Evolutionary conservation across 1,140 invertebrate genomes (phyloP).

Genomic region (Drosophila oshimai): DNA sequence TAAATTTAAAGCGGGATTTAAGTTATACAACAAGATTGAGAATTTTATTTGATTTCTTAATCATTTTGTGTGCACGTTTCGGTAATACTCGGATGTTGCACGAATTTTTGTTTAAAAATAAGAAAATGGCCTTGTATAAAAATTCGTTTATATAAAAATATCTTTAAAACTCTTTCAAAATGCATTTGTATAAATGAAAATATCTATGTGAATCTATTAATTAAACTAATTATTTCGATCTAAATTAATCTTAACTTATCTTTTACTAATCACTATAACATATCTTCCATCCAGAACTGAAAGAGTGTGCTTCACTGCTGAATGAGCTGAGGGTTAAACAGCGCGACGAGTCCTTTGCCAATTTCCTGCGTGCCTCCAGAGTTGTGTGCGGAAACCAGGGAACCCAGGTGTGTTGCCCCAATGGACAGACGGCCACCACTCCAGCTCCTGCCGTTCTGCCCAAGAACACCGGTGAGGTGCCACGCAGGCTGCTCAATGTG

Average conservation of each 20-base stretch:
- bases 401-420: conserved; percentile 64
- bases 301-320: conserved; percentile 47
- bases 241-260: not conserved
- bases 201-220: too few species aligned
- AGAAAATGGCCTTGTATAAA: too few species aligned
- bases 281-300: conserved; percentile 36
- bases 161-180: too few species aligned
- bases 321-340: conserved; percentile 40
- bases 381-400: conserved; percentile 42
- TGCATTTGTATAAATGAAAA: too few species aligned
- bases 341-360: conserved; percentile 48
- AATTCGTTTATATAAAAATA: too few species aligned
- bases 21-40: too few species aligned
- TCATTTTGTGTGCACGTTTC: too few species aligned
- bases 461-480: conserved; percentile 38
- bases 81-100: too few species aligned
- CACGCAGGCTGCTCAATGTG: conserved; percentile 50
- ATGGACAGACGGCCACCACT: conserved; percentile 16
- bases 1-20: not conserved
- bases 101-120: too few species aligned
- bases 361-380: conserved; percentile 62
- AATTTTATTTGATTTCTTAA: too few species aligned
- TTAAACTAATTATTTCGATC: too few species aligned
- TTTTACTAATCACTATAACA: too few species aligned
- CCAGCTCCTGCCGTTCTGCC: not conserved